These are phyloP conservation scores for Phrixothrix hirtus DNA, from an alignment of 2,888 invertebrate species.

Conservation along the genomic window DNA sequence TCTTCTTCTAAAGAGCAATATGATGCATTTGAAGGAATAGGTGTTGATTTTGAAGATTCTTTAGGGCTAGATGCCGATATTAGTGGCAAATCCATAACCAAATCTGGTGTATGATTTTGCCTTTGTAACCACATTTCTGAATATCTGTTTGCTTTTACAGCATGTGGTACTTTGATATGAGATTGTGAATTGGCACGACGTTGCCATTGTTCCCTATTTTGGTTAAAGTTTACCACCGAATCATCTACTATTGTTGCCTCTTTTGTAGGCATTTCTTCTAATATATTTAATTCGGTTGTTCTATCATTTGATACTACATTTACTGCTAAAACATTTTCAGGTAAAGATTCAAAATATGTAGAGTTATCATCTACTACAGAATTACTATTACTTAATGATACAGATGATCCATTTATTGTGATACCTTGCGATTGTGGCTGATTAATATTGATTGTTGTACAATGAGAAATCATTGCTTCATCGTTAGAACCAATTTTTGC, in stretches of 20 bases:
- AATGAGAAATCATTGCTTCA: conserved; percentile 42
- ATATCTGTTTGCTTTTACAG: conserved; percentile 51
- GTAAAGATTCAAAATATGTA: background rate
- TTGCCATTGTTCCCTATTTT: conserved; percentile 66
- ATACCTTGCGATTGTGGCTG: conserved; percentile 39
- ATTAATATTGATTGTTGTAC: conserved; percentile 44
- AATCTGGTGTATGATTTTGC: conserved; percentile 72
- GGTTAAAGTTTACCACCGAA: conserved; percentile 56
- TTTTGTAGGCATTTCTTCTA: conserved; percentile 18
- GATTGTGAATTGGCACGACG: conserved; percentile 62
- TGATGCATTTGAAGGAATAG: conserved; percentile 48
- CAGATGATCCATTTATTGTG: conserved; percentile 41
- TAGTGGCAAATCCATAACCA: conserved; percentile 82
- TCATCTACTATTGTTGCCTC: conserved; percentile 46
- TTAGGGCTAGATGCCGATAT: conserved; percentile 53
- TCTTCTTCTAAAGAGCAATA: conserved; percentile 47
- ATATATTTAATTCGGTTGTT: background rate
- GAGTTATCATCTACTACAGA: conserved; percentile 12
- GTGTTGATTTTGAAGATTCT: conserved; percentile 48
- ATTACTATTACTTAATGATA: conserved; percentile 24
- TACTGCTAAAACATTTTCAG: conserved; percentile 1
- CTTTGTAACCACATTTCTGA: conserved; percentile 51
- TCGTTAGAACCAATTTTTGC: conserved; percentile 26
- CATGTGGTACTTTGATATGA: conserved; percentile 45
- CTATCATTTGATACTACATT: background rate